Evolutionary conservation across 2,113 vertebrate genomes (phyloP).

Genomic region (Lasiurus borealis): DNA sequence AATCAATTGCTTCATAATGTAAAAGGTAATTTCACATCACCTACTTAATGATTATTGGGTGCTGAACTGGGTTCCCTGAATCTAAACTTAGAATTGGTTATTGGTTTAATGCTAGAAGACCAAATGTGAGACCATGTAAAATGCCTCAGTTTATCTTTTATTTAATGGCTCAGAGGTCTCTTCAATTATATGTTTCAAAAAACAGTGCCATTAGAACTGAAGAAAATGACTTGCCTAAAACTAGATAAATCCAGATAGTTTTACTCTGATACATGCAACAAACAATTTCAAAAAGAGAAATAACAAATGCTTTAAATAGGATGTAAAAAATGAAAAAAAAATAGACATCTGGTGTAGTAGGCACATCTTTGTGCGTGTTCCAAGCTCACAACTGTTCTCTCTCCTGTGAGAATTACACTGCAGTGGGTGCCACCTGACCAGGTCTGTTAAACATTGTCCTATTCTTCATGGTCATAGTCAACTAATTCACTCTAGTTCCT

Average conservation of each 20-base stretch:
- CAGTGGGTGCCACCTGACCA: background rate
- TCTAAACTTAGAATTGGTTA: background rate
- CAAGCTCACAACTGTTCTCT: background rate
- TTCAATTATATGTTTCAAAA: constrained; percentile 5
- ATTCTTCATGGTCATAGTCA: background rate
- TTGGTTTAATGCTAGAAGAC: background rate
- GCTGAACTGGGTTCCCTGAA: background rate
- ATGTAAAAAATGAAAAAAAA: background rate
- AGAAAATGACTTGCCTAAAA: background rate
- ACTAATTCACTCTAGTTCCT: background rate
- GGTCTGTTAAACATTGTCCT: background rate
- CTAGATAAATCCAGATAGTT: background rate
- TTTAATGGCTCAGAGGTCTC: background rate
- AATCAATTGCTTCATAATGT: background rate
- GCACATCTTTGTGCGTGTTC: background rate
- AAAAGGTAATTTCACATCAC: background rate
- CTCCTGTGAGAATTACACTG: background rate
- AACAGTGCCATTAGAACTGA: background rate
- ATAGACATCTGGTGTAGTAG: background rate
- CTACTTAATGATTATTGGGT: background rate
- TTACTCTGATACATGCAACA: background rate
- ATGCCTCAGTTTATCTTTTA: background rate
- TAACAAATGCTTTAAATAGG: background rate
- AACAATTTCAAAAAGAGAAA: background rate
- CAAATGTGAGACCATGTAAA: background rate